Conservation (phyloP, 2,797 vertebrate species). For the Kryptolebias ocellatus region DNA sequence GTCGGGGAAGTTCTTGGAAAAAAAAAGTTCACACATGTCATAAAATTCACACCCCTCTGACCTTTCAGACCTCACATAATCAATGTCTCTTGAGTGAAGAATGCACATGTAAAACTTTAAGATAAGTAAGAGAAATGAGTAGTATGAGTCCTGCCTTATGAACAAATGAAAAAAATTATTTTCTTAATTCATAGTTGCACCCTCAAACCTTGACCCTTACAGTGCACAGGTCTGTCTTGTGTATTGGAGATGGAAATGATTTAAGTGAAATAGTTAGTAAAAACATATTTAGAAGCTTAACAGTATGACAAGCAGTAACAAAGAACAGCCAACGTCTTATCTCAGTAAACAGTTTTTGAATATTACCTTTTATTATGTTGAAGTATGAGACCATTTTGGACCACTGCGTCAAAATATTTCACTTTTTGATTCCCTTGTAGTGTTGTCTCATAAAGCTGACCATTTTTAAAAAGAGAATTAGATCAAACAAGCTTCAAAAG, state of each 20-base stretch:
- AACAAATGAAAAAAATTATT: neutral
- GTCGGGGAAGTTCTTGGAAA: neutral
- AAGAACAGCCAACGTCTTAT: no score
- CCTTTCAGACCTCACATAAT: slow-evolving; percentile 21
- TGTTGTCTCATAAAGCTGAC: slow-evolving; percentile 28
- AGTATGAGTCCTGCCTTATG: neutral
- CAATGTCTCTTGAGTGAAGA: neutral
- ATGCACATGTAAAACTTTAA: neutral
- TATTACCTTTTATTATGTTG: slow-evolving; percentile 1
- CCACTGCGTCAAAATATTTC: slow-evolving; percentile 4
- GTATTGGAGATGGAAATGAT: no score
- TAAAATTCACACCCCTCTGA: slow-evolving; percentile 3
- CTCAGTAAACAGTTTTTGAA: no score
- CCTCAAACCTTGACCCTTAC: neutral
- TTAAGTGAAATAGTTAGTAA: no score
- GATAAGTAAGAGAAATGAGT: neutral
- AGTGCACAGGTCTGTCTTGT: no score
- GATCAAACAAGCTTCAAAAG: slow-evolving; percentile 31
- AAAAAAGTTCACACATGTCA: slow-evolving; percentile 7
- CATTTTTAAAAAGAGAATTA: slow-evolving; percentile 38
- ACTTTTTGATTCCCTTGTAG: slow-evolving; percentile 30
- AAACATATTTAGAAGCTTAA: no score
- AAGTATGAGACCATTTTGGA: slow-evolving; percentile 13
- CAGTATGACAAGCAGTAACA: no score
- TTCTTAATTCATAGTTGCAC: neutral